Evolutionary conservation across 1,140 invertebrate species (phyloP), one percentile per base, ranked within the genome.

Genomic region (Aphelinus certus): DNA sequence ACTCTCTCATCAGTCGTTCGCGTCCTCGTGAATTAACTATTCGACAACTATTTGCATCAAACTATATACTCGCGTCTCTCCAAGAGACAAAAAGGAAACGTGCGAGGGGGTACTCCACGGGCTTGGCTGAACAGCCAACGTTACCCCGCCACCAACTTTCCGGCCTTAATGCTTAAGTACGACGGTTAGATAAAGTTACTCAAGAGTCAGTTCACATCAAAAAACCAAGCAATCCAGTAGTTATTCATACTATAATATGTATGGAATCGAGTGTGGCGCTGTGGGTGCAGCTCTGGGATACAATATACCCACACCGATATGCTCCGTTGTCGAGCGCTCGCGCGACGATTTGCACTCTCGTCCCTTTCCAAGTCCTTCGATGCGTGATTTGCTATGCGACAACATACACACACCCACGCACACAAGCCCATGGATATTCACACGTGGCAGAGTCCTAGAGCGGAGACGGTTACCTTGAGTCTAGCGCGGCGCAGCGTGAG

Each of bases 51-150:
- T 75, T 75, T 75, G 67, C 73, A 75, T 75, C 70, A 75, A 70
- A 75, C 73, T 75, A 75, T 73, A 71, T 73, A 77, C 69, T 77
- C 73, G 68, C 55, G 72, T 77, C 72, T 77, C 69, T 71, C 48
- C 61, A 69, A 75, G 65, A 71, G 68, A 77, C 66, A 56, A 62
- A 70, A 77, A 60, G 68, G 67, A 63, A 74, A 74, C 72, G 64
- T 66, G 57, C 53, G 46, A 63, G 58, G n/a, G 48, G 1, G 47
- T 26, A 26, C 26, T 26, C 26, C 26, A 26, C 26, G 26, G 26
- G 26, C 26, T 26, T 26, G 26, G 26, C 26, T 26, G 26, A 26
- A 26, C 26, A 26, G 26, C 26, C 26, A 26, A 26, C 26, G 26
- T 26, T 26, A 26, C 26, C 26, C 26, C 26, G 26, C 26, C 26